phyloP scores from a whole-genome alignment of 1,140 invertebrate genomes.

The Mercenaria mercenaria region DNA sequence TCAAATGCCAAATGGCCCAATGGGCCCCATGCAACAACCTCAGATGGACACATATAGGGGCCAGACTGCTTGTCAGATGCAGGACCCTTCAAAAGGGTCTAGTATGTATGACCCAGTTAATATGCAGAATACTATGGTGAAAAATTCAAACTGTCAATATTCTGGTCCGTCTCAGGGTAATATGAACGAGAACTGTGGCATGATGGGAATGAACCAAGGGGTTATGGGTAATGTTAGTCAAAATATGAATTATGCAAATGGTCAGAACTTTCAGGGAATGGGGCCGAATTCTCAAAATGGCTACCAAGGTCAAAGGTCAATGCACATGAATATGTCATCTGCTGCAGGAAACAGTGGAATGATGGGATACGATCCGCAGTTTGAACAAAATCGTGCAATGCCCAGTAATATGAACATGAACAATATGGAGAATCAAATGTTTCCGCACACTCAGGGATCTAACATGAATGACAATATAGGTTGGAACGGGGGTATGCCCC shows the following conservation, averaged over 20 bases:
- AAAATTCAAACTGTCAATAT: constrained; percentile 58
- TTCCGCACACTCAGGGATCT: constrained; percentile 61
- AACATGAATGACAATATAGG: constrained; percentile 54
- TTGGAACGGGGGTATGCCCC: constrained; percentile 72
- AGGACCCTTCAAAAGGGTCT: constrained; percentile 65
- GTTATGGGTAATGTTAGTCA: constrained; percentile 63
- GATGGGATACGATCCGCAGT: constrained; percentile 63
- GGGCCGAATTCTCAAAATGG: constrained; percentile 46
- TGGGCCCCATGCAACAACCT: constrained; percentile 71
- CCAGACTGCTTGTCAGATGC: constrained; percentile 69
- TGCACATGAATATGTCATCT: constrained; percentile 47
- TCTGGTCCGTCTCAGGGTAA: constrained; percentile 65
- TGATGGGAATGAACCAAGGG: constrained; percentile 69
- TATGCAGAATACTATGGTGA: constrained; percentile 54
- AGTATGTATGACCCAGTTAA: constrained; percentile 71
- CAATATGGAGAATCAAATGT: constrained; percentile 60
- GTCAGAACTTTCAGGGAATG: constrained; percentile 59
- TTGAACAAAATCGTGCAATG: constrained; percentile 69
- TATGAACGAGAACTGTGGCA: constrained; percentile 73
- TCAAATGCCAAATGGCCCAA: constrained; percentile 58
- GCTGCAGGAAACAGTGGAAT: constrained; percentile 42
- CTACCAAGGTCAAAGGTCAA: constrained; percentile 13
- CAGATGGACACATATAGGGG: constrained; percentile 70
- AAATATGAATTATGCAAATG: constrained; percentile 49
- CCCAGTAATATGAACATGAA: constrained; percentile 70